phyloP scores from a whole-genome alignment of 2,888 invertebrate species.

The Plebejus argus region DNA sequence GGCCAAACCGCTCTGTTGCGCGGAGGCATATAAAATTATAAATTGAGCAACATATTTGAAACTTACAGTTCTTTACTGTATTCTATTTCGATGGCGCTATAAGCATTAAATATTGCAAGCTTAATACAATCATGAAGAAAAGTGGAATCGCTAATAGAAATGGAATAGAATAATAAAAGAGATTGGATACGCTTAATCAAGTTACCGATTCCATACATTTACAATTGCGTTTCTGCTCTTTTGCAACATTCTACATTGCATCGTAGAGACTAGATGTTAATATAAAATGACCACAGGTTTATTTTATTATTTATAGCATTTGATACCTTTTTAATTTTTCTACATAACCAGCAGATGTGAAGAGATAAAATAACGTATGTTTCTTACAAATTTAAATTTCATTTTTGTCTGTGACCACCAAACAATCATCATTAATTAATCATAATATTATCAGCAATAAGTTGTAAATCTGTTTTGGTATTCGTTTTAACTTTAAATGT shows the following conservation, averaged over 20 bases:
- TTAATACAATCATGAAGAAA: conserved; percentile 12
- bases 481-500: no score
- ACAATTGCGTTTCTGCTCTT: not conserved
- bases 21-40: no score
- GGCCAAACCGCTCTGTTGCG: no score
- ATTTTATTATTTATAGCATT: not conserved
- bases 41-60: no score
- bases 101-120: conserved; percentile 14
- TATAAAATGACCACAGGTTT: not conserved
- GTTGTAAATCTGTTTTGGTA: no score
- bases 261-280: not conserved
- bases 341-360: no score
- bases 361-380: no score
- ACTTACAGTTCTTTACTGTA: not conserved
- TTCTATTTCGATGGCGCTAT: not conserved
- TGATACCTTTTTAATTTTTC: not conserved
- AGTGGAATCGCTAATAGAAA: not conserved
- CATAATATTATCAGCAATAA: no score
- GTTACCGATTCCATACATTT: conserved; percentile 18
- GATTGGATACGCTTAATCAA: conserved; percentile 21
- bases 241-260: not conserved
- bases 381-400: no score
- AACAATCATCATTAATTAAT: no score
- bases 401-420: no score
- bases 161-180: conserved; percentile 17